Conservation (phyloP, 2,888 invertebrate genomes). For the Himalopsyche anomala region DNA sequence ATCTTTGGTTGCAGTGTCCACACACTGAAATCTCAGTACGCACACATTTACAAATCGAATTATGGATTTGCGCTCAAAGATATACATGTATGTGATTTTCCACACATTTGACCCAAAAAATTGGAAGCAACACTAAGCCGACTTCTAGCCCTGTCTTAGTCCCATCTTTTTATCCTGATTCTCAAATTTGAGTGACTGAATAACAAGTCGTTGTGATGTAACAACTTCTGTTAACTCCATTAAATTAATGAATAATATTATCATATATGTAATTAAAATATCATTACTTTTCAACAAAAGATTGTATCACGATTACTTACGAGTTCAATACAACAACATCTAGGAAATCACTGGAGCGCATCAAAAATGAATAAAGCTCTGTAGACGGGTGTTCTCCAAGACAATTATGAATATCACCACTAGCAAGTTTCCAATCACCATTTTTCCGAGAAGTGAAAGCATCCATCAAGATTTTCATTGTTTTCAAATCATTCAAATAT, state of each 20-base stretch:
- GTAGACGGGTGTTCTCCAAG: slow-evolving; percentile 75
- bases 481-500: slow-evolving; percentile 79
- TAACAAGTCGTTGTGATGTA: too few relatives aligned
- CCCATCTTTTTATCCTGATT: too few relatives aligned
- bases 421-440: slow-evolving; percentile 78
- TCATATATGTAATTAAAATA: not conserved
- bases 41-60: slow-evolving; percentile 60
- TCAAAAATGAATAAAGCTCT: slow-evolving; percentile 77
- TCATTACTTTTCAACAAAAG: not conserved
- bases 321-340: slow-evolving; percentile 85
- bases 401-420: slow-evolving; percentile 79
- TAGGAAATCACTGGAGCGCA: slow-evolving; percentile 77
- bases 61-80: slow-evolving; percentile 54
- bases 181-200: too few relatives aligned
- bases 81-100: too few relatives aligned
- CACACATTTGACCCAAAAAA: too few relatives aligned
- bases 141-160: too few relatives aligned
- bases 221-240: too few relatives aligned
- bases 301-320: slow-evolving; percentile 75
- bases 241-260: too few relatives aligned
- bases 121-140: too few relatives aligned
- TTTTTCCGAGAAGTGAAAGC: slow-evolving; percentile 78
- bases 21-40: too few relatives aligned
- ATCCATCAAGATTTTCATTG: slow-evolving; percentile 81
- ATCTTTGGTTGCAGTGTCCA: too few relatives aligned